Evolutionary conservation across 2,888 invertebrate genomes (phyloP), one percentile per base, ranked within the genome.

Genomic region (Synergus japonicus): DNA sequence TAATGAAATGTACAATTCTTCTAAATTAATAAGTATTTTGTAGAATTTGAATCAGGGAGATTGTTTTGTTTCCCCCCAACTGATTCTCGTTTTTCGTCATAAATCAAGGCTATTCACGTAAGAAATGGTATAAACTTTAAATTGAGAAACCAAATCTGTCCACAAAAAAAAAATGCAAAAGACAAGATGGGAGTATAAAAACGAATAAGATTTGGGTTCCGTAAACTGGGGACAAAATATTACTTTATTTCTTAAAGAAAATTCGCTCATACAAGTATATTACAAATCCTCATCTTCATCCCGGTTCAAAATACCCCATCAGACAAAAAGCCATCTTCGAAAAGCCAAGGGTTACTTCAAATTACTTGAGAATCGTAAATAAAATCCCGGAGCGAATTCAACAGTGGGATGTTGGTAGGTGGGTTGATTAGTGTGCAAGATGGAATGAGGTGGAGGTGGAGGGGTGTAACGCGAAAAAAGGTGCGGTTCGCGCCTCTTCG

Each of bases 401-500:
- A 43, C 65, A 41, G 65, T 66, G 43, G 65, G 41, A 66, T 41
- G 15, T 66, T 37, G 22, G 49, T 4, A 29, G 69, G 9, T 46
- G 46, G 54, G 60, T 15, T 37, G 49, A 49, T 73, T 73, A 49
- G 29, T 73, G 15, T 29, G 49, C 9, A 76, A 80, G 76, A 78
- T 67, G 78, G 43, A 78, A 22, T 18, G 4, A 60, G 60, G 60
- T 54, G 1, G 12, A 8, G n/a, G 54, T n/a, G 54, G 79, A 69
- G 54, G 76, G 78, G 65, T 60, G 80, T 76, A 67, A 43, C 49
- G 37, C 44, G 77, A 73, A 80, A 81, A 82, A 83, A 83, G 82
- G 85, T 83, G 84, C 79, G 86, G 83, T 85, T 85, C 85, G 84
- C 85, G 81, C 83, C 83, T 86, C 81, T 82, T 81, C 81, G 84